phyloP scores from a whole-genome alignment of 2,888 invertebrate genomes.

The Poecilus cupreus region DNA sequence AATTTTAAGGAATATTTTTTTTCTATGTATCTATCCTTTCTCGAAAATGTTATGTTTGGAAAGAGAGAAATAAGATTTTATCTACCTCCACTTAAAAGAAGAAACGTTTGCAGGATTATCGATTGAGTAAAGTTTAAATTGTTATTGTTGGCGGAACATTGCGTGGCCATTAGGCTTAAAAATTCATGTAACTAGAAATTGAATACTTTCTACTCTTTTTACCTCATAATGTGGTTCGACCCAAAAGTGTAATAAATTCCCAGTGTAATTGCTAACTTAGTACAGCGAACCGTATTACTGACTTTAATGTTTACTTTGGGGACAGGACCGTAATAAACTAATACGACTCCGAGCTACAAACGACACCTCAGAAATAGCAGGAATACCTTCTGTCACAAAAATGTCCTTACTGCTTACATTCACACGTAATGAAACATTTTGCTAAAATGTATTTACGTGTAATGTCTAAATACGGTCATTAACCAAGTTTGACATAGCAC shows the following conservation, averaged over 20 bases:
- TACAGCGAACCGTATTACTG: not conserved
- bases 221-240: not conserved
- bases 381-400: not conserved
- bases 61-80: no score
- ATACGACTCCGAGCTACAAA: not conserved
- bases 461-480: not conserved
- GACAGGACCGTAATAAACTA: conserved; percentile 12
- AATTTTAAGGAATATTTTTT: no score
- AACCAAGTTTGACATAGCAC: not conserved
- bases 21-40: no score
- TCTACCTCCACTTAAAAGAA: no score
- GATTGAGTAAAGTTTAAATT: not conserved
- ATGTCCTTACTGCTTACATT: not conserved
- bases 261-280: conserved; percentile 14
- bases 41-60: no score
- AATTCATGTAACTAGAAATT: not conserved
- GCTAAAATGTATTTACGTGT: not conserved
- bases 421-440: not conserved
- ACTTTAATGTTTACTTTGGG: conserved; percentile 12
- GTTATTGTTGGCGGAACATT: not conserved
- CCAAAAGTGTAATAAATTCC: not conserved
- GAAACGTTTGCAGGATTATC: no score
- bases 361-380: not conserved
- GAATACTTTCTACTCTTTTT: not conserved
- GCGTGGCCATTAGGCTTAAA: not conserved